Evolutionary conservation across 64 coral and sea anemone genomes (phyloP).

Genomic region (Orbicella faveolata): DNA sequence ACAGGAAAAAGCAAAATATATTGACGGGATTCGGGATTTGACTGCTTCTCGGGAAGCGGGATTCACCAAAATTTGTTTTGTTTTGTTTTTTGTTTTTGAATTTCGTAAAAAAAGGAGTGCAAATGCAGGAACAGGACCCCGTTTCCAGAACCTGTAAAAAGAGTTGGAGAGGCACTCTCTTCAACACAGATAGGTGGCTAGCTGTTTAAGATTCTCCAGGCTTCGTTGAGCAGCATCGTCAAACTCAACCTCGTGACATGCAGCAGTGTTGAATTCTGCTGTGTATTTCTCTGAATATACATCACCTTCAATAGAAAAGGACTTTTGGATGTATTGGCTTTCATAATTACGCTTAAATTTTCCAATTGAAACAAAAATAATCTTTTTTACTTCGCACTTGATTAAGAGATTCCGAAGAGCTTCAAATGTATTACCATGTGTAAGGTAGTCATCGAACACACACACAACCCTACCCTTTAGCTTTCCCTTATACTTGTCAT

Average conservation of each 20-base stretch:
- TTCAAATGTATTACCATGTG: slow-evolving; percentile 47
- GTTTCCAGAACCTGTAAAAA: no score
- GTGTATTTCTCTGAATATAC: neutral
- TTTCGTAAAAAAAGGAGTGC: no score
- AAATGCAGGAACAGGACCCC: no score
- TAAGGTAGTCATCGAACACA: slow-evolving; percentile 65
- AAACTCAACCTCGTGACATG: neutral
- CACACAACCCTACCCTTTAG: slow-evolving; percentile 59
- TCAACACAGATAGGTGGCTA: neutral
- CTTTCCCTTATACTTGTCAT: slow-evolving; percentile 26
- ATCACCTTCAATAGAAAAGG: slow-evolving; percentile 18
- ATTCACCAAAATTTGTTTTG: no score
- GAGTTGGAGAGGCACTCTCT: neutral
- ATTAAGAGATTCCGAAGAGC: slow-evolving; percentile 47
- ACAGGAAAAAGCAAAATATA: no score
- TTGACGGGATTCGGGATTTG: no score
- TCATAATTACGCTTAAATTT: neutral
- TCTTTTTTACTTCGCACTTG: slow-evolving; percentile 44
- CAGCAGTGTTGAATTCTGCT: neutral
- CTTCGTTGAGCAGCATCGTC: slow-evolving; percentile 31
- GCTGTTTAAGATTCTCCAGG: neutral
- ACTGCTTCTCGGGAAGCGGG: no score
- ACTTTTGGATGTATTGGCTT: neutral
- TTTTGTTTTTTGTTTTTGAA: no score
- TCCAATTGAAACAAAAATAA: slow-evolving; percentile 70